Evolutionary conservation across 1,140 invertebrate genomes (phyloP), one percentile per base, ranked within the genome.

Genomic region (Drosophila grimshawi): DNA sequence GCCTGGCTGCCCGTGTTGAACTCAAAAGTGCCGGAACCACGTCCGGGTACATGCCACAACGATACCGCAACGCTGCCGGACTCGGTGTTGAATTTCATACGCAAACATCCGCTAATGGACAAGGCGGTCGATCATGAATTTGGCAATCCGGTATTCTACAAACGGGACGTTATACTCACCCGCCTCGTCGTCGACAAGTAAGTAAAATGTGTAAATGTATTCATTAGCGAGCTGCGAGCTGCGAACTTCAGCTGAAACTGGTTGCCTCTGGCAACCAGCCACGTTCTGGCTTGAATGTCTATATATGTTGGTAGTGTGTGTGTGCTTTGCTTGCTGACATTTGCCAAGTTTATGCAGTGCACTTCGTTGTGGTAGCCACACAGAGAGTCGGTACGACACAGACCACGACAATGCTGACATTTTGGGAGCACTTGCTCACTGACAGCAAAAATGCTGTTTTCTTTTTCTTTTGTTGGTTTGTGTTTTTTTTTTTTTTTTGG

Each of bases 91-190:
- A 97, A 97, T 92, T 98, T 98, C 92, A 97, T 98, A 81, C 95
- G 97, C 91, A 94, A 93, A 91, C 97, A 98, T 94, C 97, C 97
- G 27, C 93, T 98, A 74, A 98, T 98, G 97, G 97, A 98, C 92
- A 95, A 96, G 63, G 96, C 97, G 10, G 96, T 97, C 45, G 93
- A 95, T 64, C 96, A 97, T 92, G 96, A 96, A 83, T 95, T 96
- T 80, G 96, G 96, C 75, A 95, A 95, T 77, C 97, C 97, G 6
- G 95, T 97, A 3, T 97, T 97, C 91, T 97, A 95, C 93, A 96
- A 96, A 90, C 93, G 96, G 63, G 96, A 97, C 89, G 92, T 97
- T 55, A 95, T 97, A 66, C 96, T 97, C 70, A 96, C 96, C 19
- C 95, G 95, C 72, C 93, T 97, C 46, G 96, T 97, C 4, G 96